Conservation (phyloP, 2,888 invertebrate genomes). For the Caenorhabditis virilis region DNA sequence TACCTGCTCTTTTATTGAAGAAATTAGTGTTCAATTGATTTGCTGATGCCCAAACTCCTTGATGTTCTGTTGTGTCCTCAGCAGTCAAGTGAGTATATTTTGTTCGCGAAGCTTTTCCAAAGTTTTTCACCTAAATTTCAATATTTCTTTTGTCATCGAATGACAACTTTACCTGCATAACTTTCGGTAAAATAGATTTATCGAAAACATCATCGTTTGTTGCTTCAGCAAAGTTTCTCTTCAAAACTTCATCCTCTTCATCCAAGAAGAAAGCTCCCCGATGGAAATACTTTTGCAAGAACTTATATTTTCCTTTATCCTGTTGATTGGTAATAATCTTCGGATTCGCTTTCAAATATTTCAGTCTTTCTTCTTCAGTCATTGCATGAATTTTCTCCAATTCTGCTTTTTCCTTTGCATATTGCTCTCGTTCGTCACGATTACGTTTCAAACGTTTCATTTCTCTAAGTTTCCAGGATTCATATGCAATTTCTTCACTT, state of each 20-base stretch:
- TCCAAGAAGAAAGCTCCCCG: conserved; percentile 95
- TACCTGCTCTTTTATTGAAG: conserved; percentile 81
- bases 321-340: conserved; percentile 86
- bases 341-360: conserved; percentile 87
- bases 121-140: conserved; percentile 83
- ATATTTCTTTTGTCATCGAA: neutral
- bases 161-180: conserved; percentile 89
- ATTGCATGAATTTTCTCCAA: conserved; percentile 87
- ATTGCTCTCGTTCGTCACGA: conserved; percentile 56
- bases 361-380: conserved; percentile 92
- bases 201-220: conserved; percentile 99
- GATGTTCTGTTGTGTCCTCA: conserved; percentile 89
- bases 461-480: conserved; percentile 96
- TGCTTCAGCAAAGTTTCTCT: conserved; percentile 86
- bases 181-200: conserved; percentile 96
- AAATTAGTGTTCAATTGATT: conserved; percentile 86
- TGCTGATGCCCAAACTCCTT: conserved; percentile 91
- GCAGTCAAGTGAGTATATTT: conserved; percentile 99
- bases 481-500: conserved; percentile 63
- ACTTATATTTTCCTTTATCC: conserved; percentile 96
- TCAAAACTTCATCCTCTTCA: conserved; percentile 67
- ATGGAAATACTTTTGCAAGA: conserved; percentile 98
- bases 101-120: conserved; percentile 95
- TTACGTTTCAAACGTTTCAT: conserved; percentile 93
- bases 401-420: conserved; percentile 63